Evolutionary conservation across 2,888 invertebrate species (phyloP).

Genomic region (Lapara coniferarum): DNA sequence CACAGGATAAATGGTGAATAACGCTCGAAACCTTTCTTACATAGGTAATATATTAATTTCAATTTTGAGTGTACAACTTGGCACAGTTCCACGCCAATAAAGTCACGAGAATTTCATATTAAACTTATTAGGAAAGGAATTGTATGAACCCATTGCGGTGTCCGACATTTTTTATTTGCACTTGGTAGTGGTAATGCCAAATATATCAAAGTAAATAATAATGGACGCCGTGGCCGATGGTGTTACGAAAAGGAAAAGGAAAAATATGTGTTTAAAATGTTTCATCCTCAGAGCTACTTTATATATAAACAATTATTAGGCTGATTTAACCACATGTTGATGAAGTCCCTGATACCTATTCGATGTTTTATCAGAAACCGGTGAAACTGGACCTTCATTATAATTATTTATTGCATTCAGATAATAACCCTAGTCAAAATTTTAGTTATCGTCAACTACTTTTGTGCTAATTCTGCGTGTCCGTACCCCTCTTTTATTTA

Average conservation of each 20-base stretch:
- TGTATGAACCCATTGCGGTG: not conserved
- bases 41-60: slow-evolving; percentile 23
- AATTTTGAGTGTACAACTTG: slow-evolving; percentile 20
- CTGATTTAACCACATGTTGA: no score
- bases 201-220: not conserved
- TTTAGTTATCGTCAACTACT: no score
- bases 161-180: not conserved
- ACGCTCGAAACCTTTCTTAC: slow-evolving; percentile 12
- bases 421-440: no score
- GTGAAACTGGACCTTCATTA: no score
- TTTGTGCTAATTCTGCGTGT: no score
- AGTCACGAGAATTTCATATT: slow-evolving; percentile 22
- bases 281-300: no score
- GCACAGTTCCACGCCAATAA: slow-evolving; percentile 11
- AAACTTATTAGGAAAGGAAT: slow-evolving; percentile 19
- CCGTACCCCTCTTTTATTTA: no score
- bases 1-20: slow-evolving; percentile 10
- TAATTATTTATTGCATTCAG: no score
- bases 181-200: not conserved
- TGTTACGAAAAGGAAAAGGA: not conserved
- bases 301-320: no score
- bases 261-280: not conserved
- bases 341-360: no score
- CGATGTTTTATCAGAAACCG: no score
- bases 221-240: not conserved